phyloP scores from a whole-genome alignment of 2,888 invertebrate genomes.

The Homarus gammarus region DNA sequence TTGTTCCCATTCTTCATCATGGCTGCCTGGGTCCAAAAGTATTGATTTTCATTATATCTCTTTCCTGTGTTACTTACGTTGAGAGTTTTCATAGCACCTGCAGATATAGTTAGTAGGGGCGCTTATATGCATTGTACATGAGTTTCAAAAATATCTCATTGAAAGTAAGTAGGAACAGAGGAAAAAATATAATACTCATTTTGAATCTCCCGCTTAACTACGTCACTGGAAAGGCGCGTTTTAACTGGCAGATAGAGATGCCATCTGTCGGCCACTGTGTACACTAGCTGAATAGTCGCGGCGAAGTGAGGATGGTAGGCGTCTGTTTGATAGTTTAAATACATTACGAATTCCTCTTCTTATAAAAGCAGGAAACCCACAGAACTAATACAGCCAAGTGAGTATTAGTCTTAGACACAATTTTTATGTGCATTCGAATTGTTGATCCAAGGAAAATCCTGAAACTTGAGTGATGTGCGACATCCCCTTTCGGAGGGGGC shows the following conservation, averaged over 20 bases:
- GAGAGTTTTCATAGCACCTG: background rate
- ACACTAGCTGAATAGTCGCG: background rate
- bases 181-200: background rate
- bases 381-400: background rate
- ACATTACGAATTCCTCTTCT: background rate
- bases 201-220: conserved; percentile 5
- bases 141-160: no score
- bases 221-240: background rate
- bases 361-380: background rate
- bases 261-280: conserved; percentile 4
- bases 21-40: conserved; percentile 24
- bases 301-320: conserved; percentile 5
- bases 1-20: conserved; percentile 31
- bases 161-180: background rate
- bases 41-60: conserved; percentile 25
- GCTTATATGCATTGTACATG: no score
- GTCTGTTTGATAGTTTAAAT: background rate
- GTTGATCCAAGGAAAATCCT: background rate
- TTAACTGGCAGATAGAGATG: conserved; percentile 8
- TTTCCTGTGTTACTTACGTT: background rate
- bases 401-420: background rate
- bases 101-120: no score
- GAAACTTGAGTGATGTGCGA: conserved; percentile 30
- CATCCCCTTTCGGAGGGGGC: conserved; percentile 44
- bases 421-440: background rate